phyloP scores from a whole-genome alignment of 2,113 vertebrate genomes.

The Plestiodon gilberti region DNA sequence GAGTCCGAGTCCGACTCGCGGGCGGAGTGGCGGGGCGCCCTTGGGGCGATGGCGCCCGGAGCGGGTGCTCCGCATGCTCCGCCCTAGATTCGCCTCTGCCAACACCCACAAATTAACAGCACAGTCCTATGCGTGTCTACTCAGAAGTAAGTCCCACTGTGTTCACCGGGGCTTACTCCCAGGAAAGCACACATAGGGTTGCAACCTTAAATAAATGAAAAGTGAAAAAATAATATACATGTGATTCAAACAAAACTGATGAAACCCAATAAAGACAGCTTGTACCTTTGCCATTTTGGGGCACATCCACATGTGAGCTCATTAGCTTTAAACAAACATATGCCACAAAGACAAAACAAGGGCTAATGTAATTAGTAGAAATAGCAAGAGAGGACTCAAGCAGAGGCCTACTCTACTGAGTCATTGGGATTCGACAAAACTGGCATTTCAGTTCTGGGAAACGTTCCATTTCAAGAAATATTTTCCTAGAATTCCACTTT shows the following conservation, averaged over 20 bases:
- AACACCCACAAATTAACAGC: background rate
- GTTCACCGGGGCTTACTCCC: too few relatives aligned
- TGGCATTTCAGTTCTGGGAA: background rate
- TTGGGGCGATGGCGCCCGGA: too few relatives aligned
- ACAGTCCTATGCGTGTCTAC: too few relatives aligned
- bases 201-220: background rate
- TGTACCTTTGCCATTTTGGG: background rate
- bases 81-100: too few relatives aligned
- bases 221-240: background rate
- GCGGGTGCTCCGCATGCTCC: too few relatives aligned
- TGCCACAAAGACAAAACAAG: background rate
- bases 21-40: too few relatives aligned
- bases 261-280: background rate
- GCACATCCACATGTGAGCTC: background rate
- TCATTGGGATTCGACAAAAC: background rate
- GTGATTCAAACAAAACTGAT: background rate
- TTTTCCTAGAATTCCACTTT: background rate
- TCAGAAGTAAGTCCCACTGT: too few relatives aligned
- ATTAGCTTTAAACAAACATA: background rate
- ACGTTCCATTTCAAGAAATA: background rate
- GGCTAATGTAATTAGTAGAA: background rate
- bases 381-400: background rate
- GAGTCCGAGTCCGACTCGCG: too few relatives aligned
- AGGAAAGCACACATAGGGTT: too few relatives aligned
- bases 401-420: too few relatives aligned